These are phyloP conservation scores for Notolepis coatsorum DNA, from an alignment of 2,797 vertebrate genomes.

Conservation along the genomic window DNA sequence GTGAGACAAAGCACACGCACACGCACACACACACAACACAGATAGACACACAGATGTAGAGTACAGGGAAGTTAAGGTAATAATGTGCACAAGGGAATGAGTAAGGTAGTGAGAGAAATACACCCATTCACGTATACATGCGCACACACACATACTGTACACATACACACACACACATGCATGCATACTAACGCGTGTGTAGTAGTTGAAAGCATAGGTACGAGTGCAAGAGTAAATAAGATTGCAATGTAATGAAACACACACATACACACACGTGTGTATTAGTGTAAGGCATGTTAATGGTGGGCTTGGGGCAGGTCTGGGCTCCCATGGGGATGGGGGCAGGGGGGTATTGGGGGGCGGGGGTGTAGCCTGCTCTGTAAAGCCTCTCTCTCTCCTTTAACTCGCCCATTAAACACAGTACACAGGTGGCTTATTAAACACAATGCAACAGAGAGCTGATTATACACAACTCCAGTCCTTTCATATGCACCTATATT, in stretches of 20 bases:
- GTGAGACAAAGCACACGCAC: too few species aligned
- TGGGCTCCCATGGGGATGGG: constrained; percentile 64
- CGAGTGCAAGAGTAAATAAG: background rate
- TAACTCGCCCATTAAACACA: constrained; percentile 79
- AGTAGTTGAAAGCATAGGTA: background rate
- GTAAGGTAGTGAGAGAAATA: constrained; percentile 54
- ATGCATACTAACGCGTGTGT: background rate
- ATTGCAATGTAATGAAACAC: too few species aligned
- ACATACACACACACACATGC: background rate
- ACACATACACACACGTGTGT: constrained; percentile 69
- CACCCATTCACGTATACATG: constrained; percentile 31
- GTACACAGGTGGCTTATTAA: constrained; percentile 84
- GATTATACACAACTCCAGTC: constrained; percentile 61
- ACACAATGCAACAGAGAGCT: constrained; percentile 53
- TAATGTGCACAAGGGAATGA: constrained; percentile 29
- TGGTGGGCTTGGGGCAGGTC: constrained; percentile 71
- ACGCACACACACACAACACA: too few species aligned
- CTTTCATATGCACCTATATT: constrained; percentile 15
- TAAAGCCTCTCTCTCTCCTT: constrained; percentile 79
- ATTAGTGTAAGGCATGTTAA: constrained; percentile 77
- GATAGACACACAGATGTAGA: too few species aligned
- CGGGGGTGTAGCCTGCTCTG: constrained; percentile 64
- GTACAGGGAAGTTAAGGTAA: too few species aligned
- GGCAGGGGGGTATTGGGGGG: constrained; percentile 37
- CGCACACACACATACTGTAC: too few species aligned